A percentile compares a stretch with the other conserved stretches of the same genome.
Conservation (phyloP, 2,888 invertebrate species). For the Spilosoma lubricipeda region DNA sequence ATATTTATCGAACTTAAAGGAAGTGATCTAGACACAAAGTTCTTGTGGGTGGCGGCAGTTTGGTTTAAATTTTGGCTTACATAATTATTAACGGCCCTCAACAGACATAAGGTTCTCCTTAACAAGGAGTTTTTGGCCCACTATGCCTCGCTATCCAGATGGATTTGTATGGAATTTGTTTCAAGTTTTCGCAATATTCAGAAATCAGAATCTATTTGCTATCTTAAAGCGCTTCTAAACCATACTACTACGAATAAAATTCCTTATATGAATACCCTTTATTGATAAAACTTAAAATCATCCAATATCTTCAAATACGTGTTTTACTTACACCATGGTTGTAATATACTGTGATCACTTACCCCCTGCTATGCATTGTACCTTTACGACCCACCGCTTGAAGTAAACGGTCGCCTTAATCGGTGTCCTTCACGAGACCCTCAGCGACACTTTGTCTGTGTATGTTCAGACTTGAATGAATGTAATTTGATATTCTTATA, state of each 20-base stretch:
- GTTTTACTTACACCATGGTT: conserved; percentile 21
- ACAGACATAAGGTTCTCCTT: no score
- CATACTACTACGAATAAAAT: not conserved
- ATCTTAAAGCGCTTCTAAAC: no score
- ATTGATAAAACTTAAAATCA: not conserved
- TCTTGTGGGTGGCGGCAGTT: no score
- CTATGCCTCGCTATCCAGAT: no score
- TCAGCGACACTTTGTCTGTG: conserved; percentile 15
- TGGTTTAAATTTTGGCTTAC: no score
- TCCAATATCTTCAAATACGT: conserved; percentile 14
- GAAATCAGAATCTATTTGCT: no score
- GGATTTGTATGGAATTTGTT: no score
- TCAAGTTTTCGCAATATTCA: no score
- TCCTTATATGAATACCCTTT: not conserved
- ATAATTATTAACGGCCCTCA: no score
- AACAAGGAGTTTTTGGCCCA: no score
- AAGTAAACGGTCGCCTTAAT: conserved; percentile 10
- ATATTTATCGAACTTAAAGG: no score
- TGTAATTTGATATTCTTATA: conserved; percentile 1
- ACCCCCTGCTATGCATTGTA: conserved; percentile 20
- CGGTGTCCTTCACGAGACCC: conserved; percentile 5
- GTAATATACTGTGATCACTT: conserved; percentile 18
- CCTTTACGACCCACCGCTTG: conserved; percentile 17
- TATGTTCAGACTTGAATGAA: conserved; percentile 1
- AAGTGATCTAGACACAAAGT: no score